These are phyloP conservation scores for Calameuta idolon DNA, from an alignment of 2,888 invertebrate genomes.

Conservation along the genomic window DNA sequence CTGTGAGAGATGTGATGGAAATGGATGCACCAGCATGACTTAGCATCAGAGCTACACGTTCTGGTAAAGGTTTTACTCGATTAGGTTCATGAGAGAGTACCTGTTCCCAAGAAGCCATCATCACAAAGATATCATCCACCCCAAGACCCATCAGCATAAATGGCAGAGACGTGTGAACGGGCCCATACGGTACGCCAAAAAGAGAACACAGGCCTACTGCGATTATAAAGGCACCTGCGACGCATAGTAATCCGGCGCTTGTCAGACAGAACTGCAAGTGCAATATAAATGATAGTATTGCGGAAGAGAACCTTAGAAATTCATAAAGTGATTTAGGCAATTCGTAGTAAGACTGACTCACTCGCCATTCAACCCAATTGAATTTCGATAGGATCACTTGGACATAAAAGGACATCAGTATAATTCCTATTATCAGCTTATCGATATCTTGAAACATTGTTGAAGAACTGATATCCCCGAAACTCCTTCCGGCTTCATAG, in stretches of 20 bases:
- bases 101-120: slow-evolving; percentile 83
- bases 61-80: slow-evolving; percentile 70
- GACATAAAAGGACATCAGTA: slow-evolving; percentile 81
- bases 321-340: background rate
- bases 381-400: slow-evolving; percentile 79
- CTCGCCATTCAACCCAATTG: slow-evolving; percentile 80
- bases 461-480: slow-evolving; percentile 79
- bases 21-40: slow-evolving; percentile 88
- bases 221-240: slow-evolving; percentile 79
- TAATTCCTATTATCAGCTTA: slow-evolving; percentile 76
- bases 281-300: background rate
- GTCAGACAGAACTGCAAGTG: slow-evolving; percentile 73
- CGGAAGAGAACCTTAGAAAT: background rate
- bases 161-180: slow-evolving; percentile 84
- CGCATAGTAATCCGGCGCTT: slow-evolving; percentile 76
- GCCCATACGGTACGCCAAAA: slow-evolving; percentile 80
- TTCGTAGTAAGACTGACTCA: slow-evolving; percentile 55
- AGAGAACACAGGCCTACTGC: slow-evolving; percentile 80
- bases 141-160: slow-evolving; percentile 85
- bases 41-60: slow-evolving; percentile 77
- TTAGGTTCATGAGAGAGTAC: slow-evolving; percentile 69
- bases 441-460: slow-evolving; percentile 81
- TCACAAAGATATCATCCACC: slow-evolving; percentile 89
- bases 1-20: slow-evolving; percentile 85
- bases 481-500: slow-evolving; percentile 69